phyloP scores from a whole-genome alignment of 35 echinoderm and acorn worm genomes.

The Diadema setosum region DNA sequence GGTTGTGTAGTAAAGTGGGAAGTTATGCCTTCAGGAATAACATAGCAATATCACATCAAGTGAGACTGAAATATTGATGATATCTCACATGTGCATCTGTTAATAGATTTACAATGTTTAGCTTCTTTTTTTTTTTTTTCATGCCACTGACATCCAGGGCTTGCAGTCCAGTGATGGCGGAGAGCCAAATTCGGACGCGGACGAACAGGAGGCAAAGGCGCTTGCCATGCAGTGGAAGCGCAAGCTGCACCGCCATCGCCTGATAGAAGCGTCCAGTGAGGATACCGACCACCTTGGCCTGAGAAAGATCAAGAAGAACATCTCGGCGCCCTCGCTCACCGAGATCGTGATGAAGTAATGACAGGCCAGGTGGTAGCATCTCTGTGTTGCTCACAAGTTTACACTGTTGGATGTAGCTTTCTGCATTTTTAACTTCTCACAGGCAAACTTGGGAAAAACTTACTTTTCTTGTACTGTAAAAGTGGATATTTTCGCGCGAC shows the following conservation, averaged over 20 bases:
- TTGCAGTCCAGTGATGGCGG: constrained; percentile 17
- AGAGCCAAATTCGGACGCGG: constrained; percentile 1
- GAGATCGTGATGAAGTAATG: constrained; percentile 53
- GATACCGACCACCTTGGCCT: constrained; percentile 73
- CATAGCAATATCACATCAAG: neutral
- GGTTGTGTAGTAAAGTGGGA: no score
- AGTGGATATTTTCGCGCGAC: no score
- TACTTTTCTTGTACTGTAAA: no score
- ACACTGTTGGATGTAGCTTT: neutral
- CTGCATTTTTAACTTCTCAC: neutral
- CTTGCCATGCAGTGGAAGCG: constrained; percentile 83
- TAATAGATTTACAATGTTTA: neutral
- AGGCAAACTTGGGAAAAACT: neutral
- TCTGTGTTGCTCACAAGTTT: neutral
- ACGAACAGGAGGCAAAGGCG: constrained; percentile 50
- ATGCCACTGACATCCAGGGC: constrained; percentile 25
- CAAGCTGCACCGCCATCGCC: constrained; percentile 73
- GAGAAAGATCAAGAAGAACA: constrained; percentile 61
- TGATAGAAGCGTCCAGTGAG: constrained; percentile 58
- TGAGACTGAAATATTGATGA: neutral
- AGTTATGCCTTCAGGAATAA: no score
- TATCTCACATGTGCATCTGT: neutral
- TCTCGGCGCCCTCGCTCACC: constrained; percentile 76
- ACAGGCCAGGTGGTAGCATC: neutral
- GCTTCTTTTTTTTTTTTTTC: neutral